Evolutionary conservation across 2,888 invertebrate species (phyloP).

Genomic region (Luffia ferchaultella): DNA sequence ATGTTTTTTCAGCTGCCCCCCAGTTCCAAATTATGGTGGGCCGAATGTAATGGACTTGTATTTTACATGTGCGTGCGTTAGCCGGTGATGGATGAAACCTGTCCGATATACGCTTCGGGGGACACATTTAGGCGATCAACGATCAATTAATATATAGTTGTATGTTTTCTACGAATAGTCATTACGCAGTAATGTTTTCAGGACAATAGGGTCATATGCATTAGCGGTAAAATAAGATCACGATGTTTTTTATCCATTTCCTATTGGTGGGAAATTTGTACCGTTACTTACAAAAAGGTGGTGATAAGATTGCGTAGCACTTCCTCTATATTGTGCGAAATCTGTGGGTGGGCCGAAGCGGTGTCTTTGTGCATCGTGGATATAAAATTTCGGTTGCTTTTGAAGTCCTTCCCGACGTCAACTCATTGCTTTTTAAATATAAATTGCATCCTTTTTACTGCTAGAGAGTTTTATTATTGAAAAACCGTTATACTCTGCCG

Average conservation of each 20-base stretch:
- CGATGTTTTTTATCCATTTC: no score
- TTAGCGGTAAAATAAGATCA: background rate
- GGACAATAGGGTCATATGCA: slow-evolving; percentile 1
- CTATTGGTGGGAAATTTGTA: no score
- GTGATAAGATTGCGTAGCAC: slow-evolving; percentile 6
- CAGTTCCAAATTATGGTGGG: slow-evolving; percentile 45
- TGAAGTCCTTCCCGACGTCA: slow-evolving; percentile 10
- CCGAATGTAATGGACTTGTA: slow-evolving; percentile 46
- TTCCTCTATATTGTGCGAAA: slow-evolving; percentile 38
- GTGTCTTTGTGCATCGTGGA: slow-evolving; percentile 33
- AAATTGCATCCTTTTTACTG: background rate
- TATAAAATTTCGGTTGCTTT: slow-evolving; percentile 52
- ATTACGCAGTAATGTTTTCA: slow-evolving; percentile 7
- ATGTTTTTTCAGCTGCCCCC: slow-evolving; percentile 54
- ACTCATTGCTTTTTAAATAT: background rate
- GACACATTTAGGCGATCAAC: slow-evolving; percentile 27
- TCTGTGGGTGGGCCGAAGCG: slow-evolving; percentile 36
- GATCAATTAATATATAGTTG: slow-evolving; percentile 24
- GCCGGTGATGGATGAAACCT: slow-evolving; percentile 48
- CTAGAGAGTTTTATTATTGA: slow-evolving; percentile 47
- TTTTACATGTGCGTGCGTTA: slow-evolving; percentile 36
- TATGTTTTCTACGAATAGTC: slow-evolving; percentile 19
- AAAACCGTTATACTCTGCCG: slow-evolving; percentile 39
- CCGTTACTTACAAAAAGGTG: slow-evolving; percentile 2
- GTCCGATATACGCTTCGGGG: slow-evolving; percentile 37